Conservation (phyloP, 2,113 vertebrate species). For the Puffinus mauretanicus region DNA sequence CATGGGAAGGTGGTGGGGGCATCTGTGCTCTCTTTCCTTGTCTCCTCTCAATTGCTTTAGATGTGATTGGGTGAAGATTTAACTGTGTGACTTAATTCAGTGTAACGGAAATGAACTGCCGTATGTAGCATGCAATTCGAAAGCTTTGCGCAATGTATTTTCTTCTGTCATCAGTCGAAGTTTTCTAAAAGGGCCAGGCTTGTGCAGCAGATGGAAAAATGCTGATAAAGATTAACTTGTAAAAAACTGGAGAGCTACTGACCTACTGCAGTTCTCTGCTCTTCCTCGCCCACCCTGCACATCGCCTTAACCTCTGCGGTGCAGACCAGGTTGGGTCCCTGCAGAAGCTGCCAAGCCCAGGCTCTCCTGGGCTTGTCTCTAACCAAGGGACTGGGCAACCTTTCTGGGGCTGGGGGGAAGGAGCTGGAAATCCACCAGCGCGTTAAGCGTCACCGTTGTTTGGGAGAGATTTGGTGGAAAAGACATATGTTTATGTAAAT, state of each 20-base stretch:
- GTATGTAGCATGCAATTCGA: fast-evolving
- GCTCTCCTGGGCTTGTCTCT: neutral
- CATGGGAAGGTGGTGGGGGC: neutral
- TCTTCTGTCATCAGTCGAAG: neutral
- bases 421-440: neutral
- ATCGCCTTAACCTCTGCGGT: neutral
- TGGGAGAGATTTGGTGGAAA: neutral
- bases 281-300: neutral
- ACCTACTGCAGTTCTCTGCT: neutral
- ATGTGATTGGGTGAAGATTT: neutral
- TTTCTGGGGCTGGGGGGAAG: neutral
- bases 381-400: neutral
- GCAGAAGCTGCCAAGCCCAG: neutral
- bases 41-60: neutral
- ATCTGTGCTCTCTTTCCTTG: neutral
- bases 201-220: neutral
- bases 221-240: neutral
- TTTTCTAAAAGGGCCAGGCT: neutral
- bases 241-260: neutral
- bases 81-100: neutral
- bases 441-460: fast-evolving
- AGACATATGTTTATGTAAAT: neutral
- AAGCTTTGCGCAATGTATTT: neutral
- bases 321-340: neutral
- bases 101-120: neutral